Evolutionary conservation across 2,113 vertebrate genomes (phyloP).

Genomic region (Bostrychus sinensis): DNA sequence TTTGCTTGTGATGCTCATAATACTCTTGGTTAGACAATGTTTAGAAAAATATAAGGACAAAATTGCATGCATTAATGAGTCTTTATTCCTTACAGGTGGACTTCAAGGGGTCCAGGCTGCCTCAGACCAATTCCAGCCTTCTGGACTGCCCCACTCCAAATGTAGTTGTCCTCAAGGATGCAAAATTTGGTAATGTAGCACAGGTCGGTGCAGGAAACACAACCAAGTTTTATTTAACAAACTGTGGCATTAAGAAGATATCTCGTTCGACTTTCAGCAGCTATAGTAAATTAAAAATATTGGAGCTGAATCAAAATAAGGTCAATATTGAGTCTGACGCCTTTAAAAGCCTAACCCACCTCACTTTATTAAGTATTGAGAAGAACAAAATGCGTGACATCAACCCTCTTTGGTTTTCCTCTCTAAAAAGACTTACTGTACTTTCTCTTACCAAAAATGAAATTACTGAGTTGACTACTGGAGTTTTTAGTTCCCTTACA

Average conservation of each 20-base stretch:
- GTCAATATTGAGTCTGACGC: not conserved
- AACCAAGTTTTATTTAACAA: conserved; percentile 16
- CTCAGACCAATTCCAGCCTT: conserved; percentile 16
- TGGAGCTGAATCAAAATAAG: conserved; percentile 29
- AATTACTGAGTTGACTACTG: conserved; percentile 11
- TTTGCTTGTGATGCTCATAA: no score
- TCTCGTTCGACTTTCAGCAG: conserved; percentile 9
- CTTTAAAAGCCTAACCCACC: conserved; percentile 9
- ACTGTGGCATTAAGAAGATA: conserved; percentile 30
- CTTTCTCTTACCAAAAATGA: conserved; percentile 26
- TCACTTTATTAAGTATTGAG: conserved; percentile 20
- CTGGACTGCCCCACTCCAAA: conserved; percentile 10
- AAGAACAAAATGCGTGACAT: not conserved
- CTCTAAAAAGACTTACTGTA: conserved; percentile 16
- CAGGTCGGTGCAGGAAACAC: conserved; percentile 16
- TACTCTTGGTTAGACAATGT: no score
- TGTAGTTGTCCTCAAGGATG: not conserved
- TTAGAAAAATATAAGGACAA: no score
- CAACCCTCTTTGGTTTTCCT: conserved; percentile 17
- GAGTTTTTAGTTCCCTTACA: conserved; percentile 19
- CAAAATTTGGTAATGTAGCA: conserved; percentile 17
- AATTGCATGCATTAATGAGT: no score
- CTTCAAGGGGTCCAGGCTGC: conserved; percentile 35
- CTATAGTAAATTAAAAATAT: not conserved
- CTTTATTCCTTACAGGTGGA: conserved; percentile 16